Evolutionary conservation across 2,113 vertebrate species (phyloP).

Genomic region (Cephalopterus ornatus): DNA sequence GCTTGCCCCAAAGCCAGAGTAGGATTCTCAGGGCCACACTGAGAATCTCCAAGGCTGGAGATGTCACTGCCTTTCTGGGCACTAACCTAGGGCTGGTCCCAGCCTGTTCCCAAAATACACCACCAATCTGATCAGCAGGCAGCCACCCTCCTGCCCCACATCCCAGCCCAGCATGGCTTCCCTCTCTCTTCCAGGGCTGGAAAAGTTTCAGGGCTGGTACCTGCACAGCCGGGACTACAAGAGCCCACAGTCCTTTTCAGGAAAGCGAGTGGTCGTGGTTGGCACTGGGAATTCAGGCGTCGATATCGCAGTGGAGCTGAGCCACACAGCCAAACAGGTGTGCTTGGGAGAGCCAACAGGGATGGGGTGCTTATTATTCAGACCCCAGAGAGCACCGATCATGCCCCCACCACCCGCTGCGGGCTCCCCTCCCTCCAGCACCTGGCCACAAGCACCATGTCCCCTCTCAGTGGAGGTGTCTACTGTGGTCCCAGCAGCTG

Average conservation of each 20-base stretch:
- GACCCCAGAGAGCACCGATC: rapidly evolving
- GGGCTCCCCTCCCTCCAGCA: not conserved
- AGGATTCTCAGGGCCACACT: not conserved
- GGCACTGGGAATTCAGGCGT: slow-evolving; percentile 84
- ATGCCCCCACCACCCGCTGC: rapidly evolving
- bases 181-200: slow-evolving; percentile 70
- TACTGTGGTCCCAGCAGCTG: not conserved
- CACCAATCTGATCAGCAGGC: not conserved
- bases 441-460: rapidly evolving
- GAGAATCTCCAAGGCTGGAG: not conserved
- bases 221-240: slow-evolving; percentile 85
- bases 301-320: slow-evolving; percentile 83
- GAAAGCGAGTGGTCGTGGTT: slow-evolving; percentile 78
- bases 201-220: slow-evolving; percentile 77
- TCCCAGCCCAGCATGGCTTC: not conserved
- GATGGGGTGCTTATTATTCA: not conserved
- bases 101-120: not conserved
- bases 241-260: slow-evolving; percentile 66
- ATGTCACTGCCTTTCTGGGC: not conserved
- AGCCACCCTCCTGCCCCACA: not conserved
- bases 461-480: not conserved
- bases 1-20: not conserved
- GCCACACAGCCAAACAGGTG: slow-evolving; percentile 78
- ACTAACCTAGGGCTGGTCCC: not conserved
- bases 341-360: not conserved